A percentile compares a stretch with the other conserved stretches of the same genome.
These are phyloP conservation scores for Morone chrysops DNA, from an alignment of 2,113 vertebrate species.

Conservation along the genomic window DNA sequence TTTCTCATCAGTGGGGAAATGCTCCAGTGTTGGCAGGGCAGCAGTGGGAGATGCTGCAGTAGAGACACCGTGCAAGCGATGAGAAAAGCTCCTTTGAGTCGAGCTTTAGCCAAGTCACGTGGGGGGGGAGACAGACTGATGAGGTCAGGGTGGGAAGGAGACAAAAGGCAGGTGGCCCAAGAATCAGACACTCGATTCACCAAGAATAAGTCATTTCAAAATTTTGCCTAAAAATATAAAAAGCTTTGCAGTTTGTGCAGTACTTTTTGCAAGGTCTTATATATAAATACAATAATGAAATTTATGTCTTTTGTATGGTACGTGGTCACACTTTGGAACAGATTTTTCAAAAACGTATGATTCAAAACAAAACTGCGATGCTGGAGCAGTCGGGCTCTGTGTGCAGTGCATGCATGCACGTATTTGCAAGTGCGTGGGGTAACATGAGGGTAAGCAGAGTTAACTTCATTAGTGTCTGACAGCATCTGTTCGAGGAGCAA, in stretches of 20 bases:
- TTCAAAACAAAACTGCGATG: not conserved
- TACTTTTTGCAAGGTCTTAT: not conserved
- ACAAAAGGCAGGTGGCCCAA: constrained; percentile 48
- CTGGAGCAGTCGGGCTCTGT: not conserved
- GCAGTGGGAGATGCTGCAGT: constrained; percentile 33
- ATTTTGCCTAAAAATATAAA: not conserved
- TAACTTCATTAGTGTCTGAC: constrained; percentile 64
- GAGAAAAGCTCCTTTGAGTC: constrained; percentile 75
- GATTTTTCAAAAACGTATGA: not conserved
- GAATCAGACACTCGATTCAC: constrained; percentile 27
- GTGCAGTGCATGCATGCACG: not conserved
- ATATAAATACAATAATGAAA: not conserved
- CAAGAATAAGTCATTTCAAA: not conserved
- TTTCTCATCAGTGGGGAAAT: constrained; percentile 45
- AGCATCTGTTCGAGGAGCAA: constrained; percentile 58
- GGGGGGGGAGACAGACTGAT: constrained; percentile 28
- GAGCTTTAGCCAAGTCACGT: constrained; percentile 72
- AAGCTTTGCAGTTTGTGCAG: not conserved
- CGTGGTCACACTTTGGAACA: not conserved
- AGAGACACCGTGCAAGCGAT: constrained; percentile 24
- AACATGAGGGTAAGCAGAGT: constrained; percentile 58
- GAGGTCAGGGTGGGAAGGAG: constrained; percentile 44
- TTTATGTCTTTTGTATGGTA: not conserved
- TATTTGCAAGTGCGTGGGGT: constrained; percentile 3
- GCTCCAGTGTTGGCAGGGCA: constrained; percentile 8